Base-by-base conservation (phyloP, 2,888 invertebrate species). In the Colletes collaris region DNA sequence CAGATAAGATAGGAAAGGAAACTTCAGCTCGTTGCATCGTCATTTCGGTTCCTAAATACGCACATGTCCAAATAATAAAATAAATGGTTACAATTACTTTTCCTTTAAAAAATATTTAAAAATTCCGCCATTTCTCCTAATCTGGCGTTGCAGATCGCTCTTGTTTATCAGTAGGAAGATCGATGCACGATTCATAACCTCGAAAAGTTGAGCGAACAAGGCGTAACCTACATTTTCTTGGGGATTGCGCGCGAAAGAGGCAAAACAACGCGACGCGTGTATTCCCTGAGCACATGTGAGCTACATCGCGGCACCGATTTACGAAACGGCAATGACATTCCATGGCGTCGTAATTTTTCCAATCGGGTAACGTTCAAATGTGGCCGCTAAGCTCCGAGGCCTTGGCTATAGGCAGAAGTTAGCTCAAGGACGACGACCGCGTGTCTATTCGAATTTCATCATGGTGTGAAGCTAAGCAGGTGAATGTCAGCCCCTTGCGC, bases 271-370 rank as follows among this genome's bases (percentile, higher is more conserved):
- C 52, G 8, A 44, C n/a, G 19, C 46, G 81, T 66, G 68, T 76
- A 68, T 76, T 73, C 68, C 59, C 16, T 40, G 80, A 62, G 58
- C 69, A 60, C 56, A 63, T 50, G 66, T 50, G 72, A 74, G 62
- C 62, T 62, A 69, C 64, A 66, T 80, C 66, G 60, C 78, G 84
- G 77, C 76, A 73, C 76, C 77, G 74, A 79, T 81, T 75, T 59
- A 72, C 81, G 49, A 74, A 75, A 75, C 71, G 88, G 85, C 88
- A 90, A 89, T 91, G 89, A 88, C 89, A 91, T 91, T 91, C 91
- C 90, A 84, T 77, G 69, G 88, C 85, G 82, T 85, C 78, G 81
- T 81, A 56, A 86, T 87, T 84, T 87, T 86, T 85, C 84, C 81
- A 84, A 87, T 87, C 86, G 79, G 68, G 81, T 74, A 80, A 75